Percentiles rank a stretch among this genome's conserved stretches.
These are phyloP conservation scores for Malurus leucopterus DNA, from an alignment of 2,797 vertebrate genomes.

Conservation along the genomic window DNA sequence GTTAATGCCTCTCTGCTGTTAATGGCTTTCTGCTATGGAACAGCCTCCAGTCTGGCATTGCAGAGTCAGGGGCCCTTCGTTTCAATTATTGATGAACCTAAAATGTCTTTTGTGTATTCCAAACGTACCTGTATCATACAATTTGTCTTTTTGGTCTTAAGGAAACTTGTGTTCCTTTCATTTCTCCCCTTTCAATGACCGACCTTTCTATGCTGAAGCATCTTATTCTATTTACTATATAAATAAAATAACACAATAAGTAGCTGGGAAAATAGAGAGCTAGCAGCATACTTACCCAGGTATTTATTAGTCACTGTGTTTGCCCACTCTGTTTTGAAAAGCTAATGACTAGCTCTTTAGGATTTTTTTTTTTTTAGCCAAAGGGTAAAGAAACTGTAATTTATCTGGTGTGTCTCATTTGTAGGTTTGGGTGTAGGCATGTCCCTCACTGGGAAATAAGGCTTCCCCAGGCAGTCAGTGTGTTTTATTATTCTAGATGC, in stretches of 20 bases:
- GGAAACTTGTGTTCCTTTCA: neutral
- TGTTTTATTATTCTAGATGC: neutral
- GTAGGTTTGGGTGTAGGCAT: neutral
- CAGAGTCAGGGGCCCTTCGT: neutral
- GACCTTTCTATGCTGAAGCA: neutral
- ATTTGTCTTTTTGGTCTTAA: neutral
- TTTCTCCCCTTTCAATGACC: neutral
- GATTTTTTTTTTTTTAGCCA: neutral
- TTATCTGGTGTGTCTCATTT: neutral
- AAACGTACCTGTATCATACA: neutral
- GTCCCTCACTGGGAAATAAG: neutral
- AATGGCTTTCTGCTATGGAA: constrained; percentile 7
- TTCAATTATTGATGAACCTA: constrained; percentile 22
- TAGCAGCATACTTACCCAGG: neutral
- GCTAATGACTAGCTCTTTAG: neutral
- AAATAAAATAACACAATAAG: neutral
- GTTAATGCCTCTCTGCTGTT: neutral
- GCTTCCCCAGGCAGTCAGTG: neutral
- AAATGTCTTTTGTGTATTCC: neutral
- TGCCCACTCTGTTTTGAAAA: neutral
- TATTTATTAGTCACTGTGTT: neutral
- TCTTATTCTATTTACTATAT: neutral
- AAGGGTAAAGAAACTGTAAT: neutral
- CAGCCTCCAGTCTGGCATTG: neutral
- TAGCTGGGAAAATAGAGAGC: neutral